Base-by-base conservation (phyloP, 2,797 vertebrate species). In the Microchirus variegatus region DNA sequence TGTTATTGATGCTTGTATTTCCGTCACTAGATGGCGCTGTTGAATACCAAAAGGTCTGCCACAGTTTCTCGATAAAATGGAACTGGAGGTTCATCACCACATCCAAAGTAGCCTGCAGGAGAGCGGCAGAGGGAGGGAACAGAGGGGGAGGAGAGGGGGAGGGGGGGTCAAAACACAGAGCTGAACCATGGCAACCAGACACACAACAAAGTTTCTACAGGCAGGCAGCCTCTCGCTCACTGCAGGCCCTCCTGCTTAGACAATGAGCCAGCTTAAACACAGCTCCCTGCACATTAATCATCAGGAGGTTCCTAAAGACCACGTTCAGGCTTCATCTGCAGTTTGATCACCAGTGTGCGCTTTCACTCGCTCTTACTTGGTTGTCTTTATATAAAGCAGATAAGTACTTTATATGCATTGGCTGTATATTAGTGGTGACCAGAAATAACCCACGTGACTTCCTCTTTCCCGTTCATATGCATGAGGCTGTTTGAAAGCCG, bases 41-140 rank as follows among this genome's bases (percentile, higher is more conserved):
- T 52, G 95, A 94, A 91, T 92, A 97, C 98, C 98, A 99, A 91
- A 99, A 99, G 49, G 96, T 95, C 77, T 97, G 95, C 98, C 98
- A 99, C 45, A 99, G 93, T 75, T 98, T 99, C 91, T 99, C 98
- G 9, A 99, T 96, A 71, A 93, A 98, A 81, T 98, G 96, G 57
- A 99, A 99, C 87, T 99, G 97, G 17, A 99, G 95, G 86, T 96
- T 97, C 95, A 97, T 96, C 72, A 99, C 96, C 2, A 98, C 96
- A 7, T 98, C 96, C 70, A 98, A 42, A 64, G 96, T 99, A 14
- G 95, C 96, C 97, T 99, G 78, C 46, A 70, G 78, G 77, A 52
- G 63, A 63, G 81, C 52, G 59, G 53, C 5, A 13, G 63, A 47
- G 57, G 65, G 63, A 45, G 72, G 56, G 57, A 58, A 53, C n/a